phyloP scores from a whole-genome alignment of 2,797 vertebrate genomes.

The Pseudochirops corinnae region DNA sequence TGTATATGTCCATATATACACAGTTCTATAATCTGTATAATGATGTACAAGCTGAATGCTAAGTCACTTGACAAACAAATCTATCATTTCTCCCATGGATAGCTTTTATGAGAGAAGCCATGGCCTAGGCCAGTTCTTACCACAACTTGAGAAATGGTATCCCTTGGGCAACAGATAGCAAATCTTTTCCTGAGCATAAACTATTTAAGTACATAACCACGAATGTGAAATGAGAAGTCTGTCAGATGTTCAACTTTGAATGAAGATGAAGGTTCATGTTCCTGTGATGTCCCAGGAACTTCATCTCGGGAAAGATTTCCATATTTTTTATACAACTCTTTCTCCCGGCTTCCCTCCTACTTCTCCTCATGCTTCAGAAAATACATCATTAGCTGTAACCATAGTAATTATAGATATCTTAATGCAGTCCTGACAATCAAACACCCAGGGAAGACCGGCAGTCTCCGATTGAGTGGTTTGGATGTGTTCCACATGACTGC shows the following conservation, averaged over 20 bases:
- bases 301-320: not conserved
- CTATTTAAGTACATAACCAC: not conserved
- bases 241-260: not conserved
- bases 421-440: not conserved
- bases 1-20: not conserved
- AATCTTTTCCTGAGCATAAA: not conserved
- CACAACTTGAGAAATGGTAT: not conserved
- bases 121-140: not conserved
- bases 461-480: not conserved
- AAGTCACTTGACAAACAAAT: not conserved
- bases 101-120: not conserved
- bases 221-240: not conserved
- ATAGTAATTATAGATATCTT: not conserved
- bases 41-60: not conserved
- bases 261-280: not conserved
- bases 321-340: not conserved
- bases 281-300: not conserved
- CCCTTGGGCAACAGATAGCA: not conserved
- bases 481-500: not conserved
- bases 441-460: not conserved
- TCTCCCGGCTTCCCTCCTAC: not conserved
- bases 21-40: not conserved
- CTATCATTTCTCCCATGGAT: not conserved
- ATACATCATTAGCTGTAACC: not conserved
- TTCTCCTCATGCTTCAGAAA: not conserved